Percentiles rank a stretch among this genome's conserved stretches.
These are phyloP conservation scores for Mus caroli DNA, from an alignment of 2,797 vertebrate genomes.

Conservation along the genomic window DNA sequence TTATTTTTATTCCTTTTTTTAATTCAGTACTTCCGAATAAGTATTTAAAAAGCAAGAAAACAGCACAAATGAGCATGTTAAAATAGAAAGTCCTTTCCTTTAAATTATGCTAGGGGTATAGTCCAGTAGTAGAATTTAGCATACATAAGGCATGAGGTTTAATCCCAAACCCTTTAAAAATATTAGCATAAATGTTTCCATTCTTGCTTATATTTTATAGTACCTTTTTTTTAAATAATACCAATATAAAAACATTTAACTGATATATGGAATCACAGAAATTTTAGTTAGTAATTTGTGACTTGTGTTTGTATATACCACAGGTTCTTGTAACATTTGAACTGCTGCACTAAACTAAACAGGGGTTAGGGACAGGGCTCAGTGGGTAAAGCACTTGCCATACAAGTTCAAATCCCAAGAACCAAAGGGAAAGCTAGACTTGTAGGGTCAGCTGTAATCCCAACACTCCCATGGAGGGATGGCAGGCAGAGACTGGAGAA, in stretches of 20 bases:
- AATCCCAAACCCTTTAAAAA: neutral
- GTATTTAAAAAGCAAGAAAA: constrained; percentile 2
- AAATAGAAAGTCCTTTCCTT: neutral
- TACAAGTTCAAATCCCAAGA: neutral
- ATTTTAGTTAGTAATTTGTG: neutral
- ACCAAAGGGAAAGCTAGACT: neutral
- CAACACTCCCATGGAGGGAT: neutral
- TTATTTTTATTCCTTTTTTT: neutral
- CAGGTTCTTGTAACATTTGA: neutral
- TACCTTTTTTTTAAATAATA: neutral
- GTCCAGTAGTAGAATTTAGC: neutral
- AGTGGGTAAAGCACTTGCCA: neutral
- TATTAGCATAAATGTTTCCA: neutral
- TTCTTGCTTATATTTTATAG: neutral
- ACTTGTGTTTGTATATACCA: neutral
- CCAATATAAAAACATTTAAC: neutral
- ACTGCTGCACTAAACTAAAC: neutral
- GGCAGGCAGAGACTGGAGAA: neutral
- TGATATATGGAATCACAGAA: neutral
- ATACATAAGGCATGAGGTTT: neutral
- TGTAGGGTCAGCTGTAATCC: neutral
- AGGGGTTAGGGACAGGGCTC: neutral
- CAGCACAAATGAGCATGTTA: neutral
- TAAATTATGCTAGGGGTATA: neutral
- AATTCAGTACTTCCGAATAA: neutral